Conservation (phyloP, 2,797 vertebrate genomes). For the Tachyglossus aculeatus region DNA sequence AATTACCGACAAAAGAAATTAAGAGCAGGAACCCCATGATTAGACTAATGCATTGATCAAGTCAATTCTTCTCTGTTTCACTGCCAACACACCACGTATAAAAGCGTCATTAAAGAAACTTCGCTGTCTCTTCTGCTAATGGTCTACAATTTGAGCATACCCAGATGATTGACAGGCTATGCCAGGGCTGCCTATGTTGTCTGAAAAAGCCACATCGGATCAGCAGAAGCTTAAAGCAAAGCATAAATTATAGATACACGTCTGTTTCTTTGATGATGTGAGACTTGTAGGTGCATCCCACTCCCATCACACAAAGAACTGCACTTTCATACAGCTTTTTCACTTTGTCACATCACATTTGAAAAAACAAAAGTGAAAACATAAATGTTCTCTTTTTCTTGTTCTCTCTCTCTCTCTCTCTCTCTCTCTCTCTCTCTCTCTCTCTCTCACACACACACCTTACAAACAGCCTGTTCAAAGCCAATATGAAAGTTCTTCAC, state of each 20-base stretch:
- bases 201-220: constrained; percentile 83
- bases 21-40: constrained; percentile 79
- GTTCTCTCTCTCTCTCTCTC: constrained; percentile 20
- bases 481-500: constrained; percentile 67
- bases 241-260: constrained; percentile 88
- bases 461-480: constrained; percentile 82
- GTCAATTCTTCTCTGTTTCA: constrained; percentile 84
- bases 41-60: constrained; percentile 84
- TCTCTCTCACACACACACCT: too few relatives aligned
- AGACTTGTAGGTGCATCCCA: constrained; percentile 74
- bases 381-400: constrained; percentile 76
- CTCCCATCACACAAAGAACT: constrained; percentile 76
- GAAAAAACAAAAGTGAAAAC: constrained; percentile 88
- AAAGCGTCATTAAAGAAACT: constrained; percentile 82
- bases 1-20: constrained; percentile 83
- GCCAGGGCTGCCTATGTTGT: constrained; percentile 77
- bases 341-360: constrained; percentile 89
- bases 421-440: constrained; percentile 55
- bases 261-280: constrained; percentile 82
- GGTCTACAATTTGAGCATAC: constrained; percentile 77
- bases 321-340: constrained; percentile 79
- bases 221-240: constrained; percentile 78
- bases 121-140: constrained; percentile 79
- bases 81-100: constrained; percentile 80
- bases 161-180: constrained; percentile 81